These are phyloP conservation scores for Cheilosia vernalis DNA, from an alignment of 2,888 invertebrate species.

Conservation along the genomic window DNA sequence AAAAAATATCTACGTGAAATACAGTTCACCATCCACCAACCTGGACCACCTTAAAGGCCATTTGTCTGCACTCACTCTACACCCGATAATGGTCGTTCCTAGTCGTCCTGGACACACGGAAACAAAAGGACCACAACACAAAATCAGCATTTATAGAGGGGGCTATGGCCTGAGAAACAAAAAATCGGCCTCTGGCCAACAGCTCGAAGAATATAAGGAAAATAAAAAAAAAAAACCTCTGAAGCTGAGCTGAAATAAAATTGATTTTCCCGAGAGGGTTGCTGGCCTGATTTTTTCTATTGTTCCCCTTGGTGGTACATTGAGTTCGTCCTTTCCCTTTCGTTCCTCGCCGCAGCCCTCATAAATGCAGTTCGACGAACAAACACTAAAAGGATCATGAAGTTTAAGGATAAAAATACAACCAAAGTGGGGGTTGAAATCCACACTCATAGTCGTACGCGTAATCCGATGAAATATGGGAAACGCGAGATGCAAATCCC, in stretches of 20 bases:
- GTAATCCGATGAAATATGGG: slow-evolving; percentile 38
- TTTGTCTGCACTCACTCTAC: slow-evolving; percentile 48
- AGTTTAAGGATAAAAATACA: slow-evolving; percentile 53
- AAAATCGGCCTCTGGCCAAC: slow-evolving; percentile 47
- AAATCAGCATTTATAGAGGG: slow-evolving; percentile 32
- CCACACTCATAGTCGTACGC: slow-evolving; percentile 32
- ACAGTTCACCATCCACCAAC: slow-evolving; percentile 39
- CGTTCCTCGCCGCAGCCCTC: slow-evolving; percentile 21
- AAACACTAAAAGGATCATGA: slow-evolving; percentile 48
- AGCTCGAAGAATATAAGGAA: slow-evolving; percentile 23
- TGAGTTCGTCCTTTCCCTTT: slow-evolving; percentile 51
- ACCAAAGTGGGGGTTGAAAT: slow-evolving; percentile 33
- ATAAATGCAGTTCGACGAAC: slow-evolving; percentile 17
- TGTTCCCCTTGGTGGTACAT: slow-evolving; percentile 39
- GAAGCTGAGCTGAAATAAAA: slow-evolving; percentile 51
- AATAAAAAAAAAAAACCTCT: slow-evolving; percentile 6
- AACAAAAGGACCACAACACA: slow-evolving; percentile 36
- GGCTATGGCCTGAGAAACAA: slow-evolving; percentile 16
- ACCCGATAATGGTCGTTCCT: slow-evolving; percentile 17
- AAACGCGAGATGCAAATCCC: slow-evolving; percentile 29
- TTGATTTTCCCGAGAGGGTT: slow-evolving; percentile 69
- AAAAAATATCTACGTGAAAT: background rate
- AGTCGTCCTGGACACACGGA: slow-evolving; percentile 45
- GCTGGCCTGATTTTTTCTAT: slow-evolving; percentile 66
- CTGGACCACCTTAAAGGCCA: slow-evolving; percentile 41